A percentile compares a stretch with the other conserved stretches of the same genome.
Evolutionary conservation across 23 tunicate species (phyloP).

Genomic region (Ciona savignyi): DNA sequence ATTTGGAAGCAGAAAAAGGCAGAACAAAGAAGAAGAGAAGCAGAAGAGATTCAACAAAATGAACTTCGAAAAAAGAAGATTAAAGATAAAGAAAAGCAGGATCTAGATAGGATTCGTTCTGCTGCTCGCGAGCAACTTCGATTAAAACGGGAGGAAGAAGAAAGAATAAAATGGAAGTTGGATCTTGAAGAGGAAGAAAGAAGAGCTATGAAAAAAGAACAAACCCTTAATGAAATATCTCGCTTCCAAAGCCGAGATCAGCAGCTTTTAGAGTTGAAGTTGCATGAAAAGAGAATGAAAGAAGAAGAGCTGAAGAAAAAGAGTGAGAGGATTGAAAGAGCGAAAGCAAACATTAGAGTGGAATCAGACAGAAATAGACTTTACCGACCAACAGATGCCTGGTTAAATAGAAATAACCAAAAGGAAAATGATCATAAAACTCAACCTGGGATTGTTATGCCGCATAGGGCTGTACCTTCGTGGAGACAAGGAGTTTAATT

Average conservation of each 20-base stretch:
- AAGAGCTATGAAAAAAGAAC: slow-evolving; percentile 23
- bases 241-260: slow-evolving; percentile 49
- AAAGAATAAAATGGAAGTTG: slow-evolving; percentile 39
- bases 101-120: slow-evolving; percentile 16
- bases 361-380: slow-evolving; percentile 49
- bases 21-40: slow-evolving; percentile 16
- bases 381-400: slow-evolving; percentile 72
- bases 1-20: slow-evolving; percentile 28
- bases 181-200: slow-evolving; percentile 54
- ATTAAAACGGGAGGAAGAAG: slow-evolving; percentile 41
- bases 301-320: slow-evolving; percentile 4
- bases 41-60: slow-evolving; percentile 26
- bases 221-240: slow-evolving; percentile 33
- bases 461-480: slow-evolving; percentile 13
- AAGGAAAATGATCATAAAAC: too few relatives aligned
- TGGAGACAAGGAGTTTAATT: slow-evolving; percentile 25
- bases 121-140: slow-evolving; percentile 32
- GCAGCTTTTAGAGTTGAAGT: slow-evolving; percentile 4
- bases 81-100: slow-evolving; percentile 28
- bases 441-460: too few relatives aligned
- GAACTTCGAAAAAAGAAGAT: slow-evolving; percentile 37
- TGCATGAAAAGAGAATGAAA: slow-evolving; percentile 14
- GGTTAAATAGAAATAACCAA: slow-evolving; percentile 53
- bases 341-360: slow-evolving; percentile 27
- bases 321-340: slow-evolving; percentile 5